Percentiles rank a stretch among this genome's conserved stretches.
phyloP scores from a whole-genome alignment of 2,888 invertebrate genomes.

The Prenolepis imparis region DNA sequence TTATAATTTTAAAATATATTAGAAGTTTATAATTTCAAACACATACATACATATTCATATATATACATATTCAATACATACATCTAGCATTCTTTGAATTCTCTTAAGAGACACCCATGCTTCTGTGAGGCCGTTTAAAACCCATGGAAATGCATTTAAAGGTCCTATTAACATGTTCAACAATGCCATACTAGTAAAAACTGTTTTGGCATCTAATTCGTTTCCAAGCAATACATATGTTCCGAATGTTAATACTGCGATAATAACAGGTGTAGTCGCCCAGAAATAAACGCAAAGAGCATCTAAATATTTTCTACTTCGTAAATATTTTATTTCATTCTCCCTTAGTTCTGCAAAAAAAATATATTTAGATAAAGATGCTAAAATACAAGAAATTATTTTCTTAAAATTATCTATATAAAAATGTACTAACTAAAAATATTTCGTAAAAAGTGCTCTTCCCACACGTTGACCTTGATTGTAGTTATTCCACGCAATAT shows the following conservation, averaged over 20 bases:
- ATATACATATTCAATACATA: too few species aligned
- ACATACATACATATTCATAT: constrained; percentile 88
- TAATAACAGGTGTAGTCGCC: constrained; percentile 98
- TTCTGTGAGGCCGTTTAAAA: constrained; percentile 97
- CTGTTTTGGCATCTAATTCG: constrained; percentile 94
- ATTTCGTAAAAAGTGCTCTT: constrained; percentile 92
- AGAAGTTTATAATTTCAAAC: too few species aligned
- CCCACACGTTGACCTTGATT: constrained; percentile 98
- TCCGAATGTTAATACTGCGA: constrained; percentile 94
- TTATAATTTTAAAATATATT: constrained; percentile 60
- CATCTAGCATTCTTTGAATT: constrained; percentile 93
- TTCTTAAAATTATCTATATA: constrained; percentile 33
- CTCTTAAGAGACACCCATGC: constrained; percentile 97
- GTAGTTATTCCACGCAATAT: constrained; percentile 95
- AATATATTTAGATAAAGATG: neutral
- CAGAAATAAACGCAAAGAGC: constrained; percentile 99
- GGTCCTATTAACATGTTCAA: constrained; percentile 98
- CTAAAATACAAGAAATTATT: constrained; percentile 5
- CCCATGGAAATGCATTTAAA: constrained; percentile 99
- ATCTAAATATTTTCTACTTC: constrained; percentile 97
- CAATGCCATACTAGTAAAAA: constrained; percentile 97
- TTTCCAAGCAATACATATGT: constrained; percentile 93
- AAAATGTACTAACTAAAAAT: constrained; percentile 88
- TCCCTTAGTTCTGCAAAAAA: constrained; percentile 88
- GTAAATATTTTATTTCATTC: constrained; percentile 92